phyloP scores from a whole-genome alignment of 2,113 vertebrate species.

The Calidris pugnax region DNA sequence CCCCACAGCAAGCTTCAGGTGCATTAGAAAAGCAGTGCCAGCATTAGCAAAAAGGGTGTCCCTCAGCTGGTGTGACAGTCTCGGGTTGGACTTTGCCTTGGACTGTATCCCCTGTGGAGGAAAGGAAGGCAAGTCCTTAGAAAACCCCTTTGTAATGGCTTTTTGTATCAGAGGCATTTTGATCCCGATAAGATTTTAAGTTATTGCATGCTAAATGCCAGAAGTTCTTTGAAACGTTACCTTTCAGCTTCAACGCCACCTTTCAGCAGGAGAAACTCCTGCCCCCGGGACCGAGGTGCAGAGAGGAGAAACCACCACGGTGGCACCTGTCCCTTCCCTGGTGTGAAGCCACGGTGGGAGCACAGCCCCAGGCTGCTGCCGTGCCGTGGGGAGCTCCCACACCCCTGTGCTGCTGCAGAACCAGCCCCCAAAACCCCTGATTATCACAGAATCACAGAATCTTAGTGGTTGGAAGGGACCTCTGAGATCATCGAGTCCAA shows the following conservation, averaged over 20 bases:
- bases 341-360: neutral
- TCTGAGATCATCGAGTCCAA: too few species aligned
- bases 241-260: neutral
- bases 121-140: conserved; percentile 1
- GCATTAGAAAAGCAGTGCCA: neutral
- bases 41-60: neutral
- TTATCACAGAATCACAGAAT: too few species aligned
- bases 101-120: conserved; percentile 7
- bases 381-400: fast-evolving
- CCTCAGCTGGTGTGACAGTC: neutral
- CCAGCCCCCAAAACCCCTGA: neutral
- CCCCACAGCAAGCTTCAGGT: neutral
- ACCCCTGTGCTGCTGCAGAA: neutral
- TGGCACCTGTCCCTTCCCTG: fast-evolving
- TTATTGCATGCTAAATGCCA: neutral
- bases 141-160: neutral
- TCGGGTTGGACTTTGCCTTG: conserved; percentile 38
- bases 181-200: conserved; percentile 35
- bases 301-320: neutral
- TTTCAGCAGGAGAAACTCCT: neutral
- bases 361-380: fast-evolving
- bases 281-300: fast-evolving
- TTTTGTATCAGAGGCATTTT: conserved; percentile 8
- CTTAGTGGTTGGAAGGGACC: too few species aligned
- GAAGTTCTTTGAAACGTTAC: neutral